Conservation (phyloP, 2,113 vertebrate species). For the Tursiops truncatus region DNA sequence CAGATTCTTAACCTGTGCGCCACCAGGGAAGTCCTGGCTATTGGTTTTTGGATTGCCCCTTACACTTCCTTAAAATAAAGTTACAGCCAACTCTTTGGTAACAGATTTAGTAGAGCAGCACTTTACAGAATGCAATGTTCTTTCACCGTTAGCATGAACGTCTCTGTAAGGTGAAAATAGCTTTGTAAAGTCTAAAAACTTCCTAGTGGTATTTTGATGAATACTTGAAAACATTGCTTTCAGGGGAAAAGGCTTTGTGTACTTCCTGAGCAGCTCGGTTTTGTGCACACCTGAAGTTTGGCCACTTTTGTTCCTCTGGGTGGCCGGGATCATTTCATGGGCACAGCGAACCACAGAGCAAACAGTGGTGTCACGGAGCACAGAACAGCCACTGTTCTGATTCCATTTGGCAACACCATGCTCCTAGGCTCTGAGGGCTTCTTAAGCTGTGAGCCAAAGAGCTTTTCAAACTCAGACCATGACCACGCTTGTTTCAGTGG, state of each 20-base stretch:
- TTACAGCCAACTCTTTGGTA: background rate
- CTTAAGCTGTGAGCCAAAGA: background rate
- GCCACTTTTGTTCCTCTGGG: background rate
- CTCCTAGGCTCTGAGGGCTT: background rate
- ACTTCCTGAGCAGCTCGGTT: background rate
- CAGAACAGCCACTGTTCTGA: background rate
- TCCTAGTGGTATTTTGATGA: background rate
- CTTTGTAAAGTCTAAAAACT: background rate
- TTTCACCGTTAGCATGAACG: background rate
- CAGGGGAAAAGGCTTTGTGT: background rate
- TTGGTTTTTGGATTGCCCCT: background rate
- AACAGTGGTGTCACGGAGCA: background rate
- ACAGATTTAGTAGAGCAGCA: background rate
- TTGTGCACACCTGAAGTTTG: background rate
- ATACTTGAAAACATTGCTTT: background rate
- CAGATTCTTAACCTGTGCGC: background rate
- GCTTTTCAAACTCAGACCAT: constrained; percentile 51
- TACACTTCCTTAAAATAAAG: background rate
- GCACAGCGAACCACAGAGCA: background rate
- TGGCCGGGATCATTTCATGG: background rate
- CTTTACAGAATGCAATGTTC: no score
- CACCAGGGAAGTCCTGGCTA: background rate
- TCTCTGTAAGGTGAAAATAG: background rate
- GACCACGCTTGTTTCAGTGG: background rate
- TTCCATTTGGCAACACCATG: background rate